Conservation (phyloP, 53 echinoderm and acorn worm species). For the Actinopyga echinites region DNA sequence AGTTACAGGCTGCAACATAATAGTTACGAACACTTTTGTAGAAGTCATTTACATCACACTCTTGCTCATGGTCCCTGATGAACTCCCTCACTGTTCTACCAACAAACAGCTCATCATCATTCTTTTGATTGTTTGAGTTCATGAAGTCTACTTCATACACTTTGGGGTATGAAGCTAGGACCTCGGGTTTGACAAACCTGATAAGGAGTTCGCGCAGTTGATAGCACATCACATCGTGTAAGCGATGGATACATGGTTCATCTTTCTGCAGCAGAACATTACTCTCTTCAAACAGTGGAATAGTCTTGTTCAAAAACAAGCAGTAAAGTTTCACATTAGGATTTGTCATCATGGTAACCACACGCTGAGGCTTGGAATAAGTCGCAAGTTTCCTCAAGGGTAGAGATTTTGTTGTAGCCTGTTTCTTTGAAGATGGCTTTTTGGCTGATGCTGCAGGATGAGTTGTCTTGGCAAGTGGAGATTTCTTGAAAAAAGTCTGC, state of each 20-base stretch:
- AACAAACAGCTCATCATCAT: conserved; percentile 46
- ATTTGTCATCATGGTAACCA: conserved; percentile 34
- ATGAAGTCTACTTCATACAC: conserved; percentile 44
- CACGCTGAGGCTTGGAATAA: conserved; percentile 23
- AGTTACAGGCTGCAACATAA: conserved; percentile 38
- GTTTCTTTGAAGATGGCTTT: background rate
- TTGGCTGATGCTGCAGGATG: conserved; percentile 24
- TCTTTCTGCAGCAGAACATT: conserved; percentile 48
- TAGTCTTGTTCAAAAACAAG: conserved; percentile 22
- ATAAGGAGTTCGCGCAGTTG: conserved; percentile 29
- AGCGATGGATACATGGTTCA: conserved; percentile 44
- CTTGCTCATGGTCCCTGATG: conserved; percentile 29
- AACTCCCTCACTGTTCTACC: conserved; percentile 11
- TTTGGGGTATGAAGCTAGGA: conserved; percentile 15
- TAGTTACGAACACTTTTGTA: conserved; percentile 46
- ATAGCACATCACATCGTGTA: conserved; percentile 50
- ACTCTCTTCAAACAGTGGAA: conserved; percentile 42
- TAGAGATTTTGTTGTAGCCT: background rate
- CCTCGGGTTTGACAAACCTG: conserved; percentile 53
- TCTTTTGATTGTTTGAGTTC: conserved; percentile 38
- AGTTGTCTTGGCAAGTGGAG: background rate
- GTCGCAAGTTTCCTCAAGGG: background rate
- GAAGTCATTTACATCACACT: conserved; percentile 41
- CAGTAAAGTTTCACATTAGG: conserved; percentile 36
- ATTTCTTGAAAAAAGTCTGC: background rate